Evolutionary conservation across 92 coral and sea anemone genomes (phyloP).

Genomic region (Epizoanthus stellaris): DNA sequence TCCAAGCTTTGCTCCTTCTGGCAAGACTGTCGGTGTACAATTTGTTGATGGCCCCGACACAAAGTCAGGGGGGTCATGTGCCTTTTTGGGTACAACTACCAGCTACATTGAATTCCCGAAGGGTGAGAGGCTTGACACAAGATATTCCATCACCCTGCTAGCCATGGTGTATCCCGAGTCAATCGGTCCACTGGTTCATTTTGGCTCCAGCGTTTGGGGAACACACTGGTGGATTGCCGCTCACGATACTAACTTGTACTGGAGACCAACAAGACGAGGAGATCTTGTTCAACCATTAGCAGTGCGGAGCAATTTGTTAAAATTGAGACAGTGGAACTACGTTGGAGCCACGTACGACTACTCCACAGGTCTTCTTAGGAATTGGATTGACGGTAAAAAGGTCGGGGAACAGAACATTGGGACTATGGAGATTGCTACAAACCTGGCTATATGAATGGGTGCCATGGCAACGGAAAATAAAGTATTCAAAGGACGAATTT

Average conservation of each 20-base stretch:
- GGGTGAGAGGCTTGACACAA: slow-evolving; percentile 8
- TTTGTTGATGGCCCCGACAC: slow-evolving; percentile 5
- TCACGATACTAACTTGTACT: background rate
- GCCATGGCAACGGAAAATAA: background rate
- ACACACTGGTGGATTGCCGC: background rate
- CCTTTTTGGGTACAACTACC: background rate
- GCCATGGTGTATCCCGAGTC: slow-evolving; percentile 25
- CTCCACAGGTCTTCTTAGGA: background rate
- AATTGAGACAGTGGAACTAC: slow-evolving; percentile 14
- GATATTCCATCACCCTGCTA: slow-evolving; percentile 23
- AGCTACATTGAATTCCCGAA: slow-evolving; percentile 26
- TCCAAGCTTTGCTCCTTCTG: slow-evolving; percentile 33
- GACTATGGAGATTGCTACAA: slow-evolving; percentile 1
- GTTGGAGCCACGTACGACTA: slow-evolving; percentile 17
- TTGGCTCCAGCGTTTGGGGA: background rate
- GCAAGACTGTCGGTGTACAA: background rate
- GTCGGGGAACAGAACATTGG: background rate
- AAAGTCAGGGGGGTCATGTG: slow-evolving; percentile 14
- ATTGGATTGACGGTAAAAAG: background rate
- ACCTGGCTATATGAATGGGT: background rate
- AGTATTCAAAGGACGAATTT: slow-evolving; percentile 17
- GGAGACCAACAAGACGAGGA: background rate
- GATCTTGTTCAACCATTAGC: background rate
- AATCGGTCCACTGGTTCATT: slow-evolving; percentile 17
- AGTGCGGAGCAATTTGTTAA: background rate